Base-by-base conservation (phyloP, 2,797 vertebrate species). In the Mormyrus proboscirostris region DNA sequence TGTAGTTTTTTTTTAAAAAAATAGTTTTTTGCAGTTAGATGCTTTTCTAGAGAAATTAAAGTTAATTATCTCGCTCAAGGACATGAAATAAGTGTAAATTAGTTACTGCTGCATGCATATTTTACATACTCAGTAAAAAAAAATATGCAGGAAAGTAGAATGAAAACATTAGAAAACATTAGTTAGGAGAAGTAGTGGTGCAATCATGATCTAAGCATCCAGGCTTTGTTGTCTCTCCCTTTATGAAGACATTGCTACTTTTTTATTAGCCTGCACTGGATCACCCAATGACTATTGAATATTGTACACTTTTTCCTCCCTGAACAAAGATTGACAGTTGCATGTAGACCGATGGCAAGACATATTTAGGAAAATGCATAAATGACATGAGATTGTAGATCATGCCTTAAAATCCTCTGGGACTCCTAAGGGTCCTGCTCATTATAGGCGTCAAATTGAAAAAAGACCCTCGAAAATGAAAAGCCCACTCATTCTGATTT, bases 401-500 rank as follows among this genome's bases (percentile, higher is more conserved):
- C 8, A 38, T 69, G 22, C 25, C 22, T 76, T 76, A 12, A 73
- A 88, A 33, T 47, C 38, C 25, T 33, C 4, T 44, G 25, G 22
- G 53, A 9, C 14, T 57, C 16, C 14, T 7, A 29, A 55, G 50
- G 2, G 7, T 86, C 50, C 41, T 55, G 5, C 29, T 33, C 14
- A 22, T 6, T 76, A 6, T 53, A 50, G 25, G 14, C 12, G 33
- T 2, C 2, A 47, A 69, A 49, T n/a, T 2, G 41, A 33, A 33
- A 73, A 73, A 76, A 53, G 25, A 51, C 16, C 29, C 3, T 9
- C 19, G 33, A 38, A 79, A 88, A 57, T n/a, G 73, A 55, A 73
- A 44, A 33, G 14, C 41, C 3, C 50, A 53, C 88, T 82, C 25
- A 55, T 83, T 82, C 73, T 55, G 73, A 88, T 88, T 82, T 88